A percentile compares a stretch with the other conserved stretches of the same genome.
phyloP scores from a whole-genome alignment of 2,888 invertebrate species.

The Coelinius sp. region DNA sequence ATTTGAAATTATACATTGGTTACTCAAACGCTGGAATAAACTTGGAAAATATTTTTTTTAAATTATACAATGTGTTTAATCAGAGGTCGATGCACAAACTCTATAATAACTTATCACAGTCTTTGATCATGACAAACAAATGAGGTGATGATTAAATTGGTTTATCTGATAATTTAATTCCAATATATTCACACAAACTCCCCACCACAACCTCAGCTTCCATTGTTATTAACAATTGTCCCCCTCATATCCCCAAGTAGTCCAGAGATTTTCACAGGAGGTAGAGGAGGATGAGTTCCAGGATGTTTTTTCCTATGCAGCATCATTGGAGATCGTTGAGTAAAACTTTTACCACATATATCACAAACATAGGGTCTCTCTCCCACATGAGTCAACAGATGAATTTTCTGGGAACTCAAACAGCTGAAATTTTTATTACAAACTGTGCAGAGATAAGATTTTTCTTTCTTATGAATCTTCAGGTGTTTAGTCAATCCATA shows the following conservation, averaged over 20 bases:
- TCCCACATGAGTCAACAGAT: conserved; percentile 60
- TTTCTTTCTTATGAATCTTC: conserved; percentile 62
- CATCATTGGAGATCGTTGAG: conserved; percentile 66
- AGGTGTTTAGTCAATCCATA: conserved; percentile 64
- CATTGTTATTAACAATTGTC: conserved; percentile 51
- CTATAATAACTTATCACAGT: neutral
- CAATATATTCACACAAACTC: neutral
- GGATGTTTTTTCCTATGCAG: conserved; percentile 64
- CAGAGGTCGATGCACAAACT: neutral
- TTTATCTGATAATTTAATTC: neutral
- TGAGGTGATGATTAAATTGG: neutral
- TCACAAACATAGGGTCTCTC: conserved; percentile 65
- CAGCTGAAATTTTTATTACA: conserved; percentile 64
- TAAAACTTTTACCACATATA: conserved; percentile 64
- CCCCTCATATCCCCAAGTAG: conserved; percentile 63
- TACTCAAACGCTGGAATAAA: neutral
- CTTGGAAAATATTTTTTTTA: neutral
- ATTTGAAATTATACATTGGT: neutral
- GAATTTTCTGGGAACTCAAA: conserved; percentile 63
- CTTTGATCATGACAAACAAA: neutral
- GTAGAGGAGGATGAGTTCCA: conserved; percentile 61
- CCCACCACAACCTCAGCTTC: neutral
- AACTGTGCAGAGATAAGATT: conserved; percentile 62
- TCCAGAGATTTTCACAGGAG: conserved; percentile 65
- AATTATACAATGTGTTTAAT: neutral